These are phyloP conservation scores for Eupithecia inturbata DNA, from an alignment of 2,888 invertebrate species.

Conservation along the genomic window DNA sequence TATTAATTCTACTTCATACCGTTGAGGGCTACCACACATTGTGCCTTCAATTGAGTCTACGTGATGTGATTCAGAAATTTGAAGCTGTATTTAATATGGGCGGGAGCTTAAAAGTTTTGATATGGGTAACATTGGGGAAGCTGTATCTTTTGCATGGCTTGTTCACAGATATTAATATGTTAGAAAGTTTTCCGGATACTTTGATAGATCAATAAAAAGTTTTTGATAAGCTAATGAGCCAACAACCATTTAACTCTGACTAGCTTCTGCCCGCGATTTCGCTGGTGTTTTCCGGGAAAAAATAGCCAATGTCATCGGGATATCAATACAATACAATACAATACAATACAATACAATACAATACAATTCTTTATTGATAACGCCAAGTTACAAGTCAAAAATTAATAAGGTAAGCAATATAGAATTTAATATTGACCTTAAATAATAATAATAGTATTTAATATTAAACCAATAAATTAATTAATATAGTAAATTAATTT, in stretches of 20 bases:
- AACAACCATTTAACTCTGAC: background rate
- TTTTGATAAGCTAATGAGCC: background rate
- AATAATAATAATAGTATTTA: too few species aligned
- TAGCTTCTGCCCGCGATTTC: too few species aligned
- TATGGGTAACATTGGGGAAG: slow-evolving; percentile 2
- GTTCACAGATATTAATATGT: background rate
- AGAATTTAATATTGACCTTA: too few species aligned
- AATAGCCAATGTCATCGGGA: too few species aligned
- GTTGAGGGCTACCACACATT: slow-evolving; percentile 44
- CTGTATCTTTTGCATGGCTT: slow-evolving; percentile 2
- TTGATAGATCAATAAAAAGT: background rate
- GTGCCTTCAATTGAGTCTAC: slow-evolving; percentile 33
- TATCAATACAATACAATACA: too few species aligned
- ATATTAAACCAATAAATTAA: too few species aligned
- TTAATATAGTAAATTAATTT: too few species aligned
- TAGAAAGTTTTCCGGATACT: background rate
- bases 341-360: too few species aligned
- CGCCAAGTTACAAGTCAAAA: too few species aligned
- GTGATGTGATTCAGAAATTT: slow-evolving; percentile 32
- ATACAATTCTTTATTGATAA: too few species aligned
- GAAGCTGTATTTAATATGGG: slow-evolving; percentile 18
- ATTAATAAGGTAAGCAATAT: too few species aligned
- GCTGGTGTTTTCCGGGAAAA: too few species aligned
- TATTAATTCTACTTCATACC: slow-evolving; percentile 24
- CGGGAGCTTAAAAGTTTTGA: slow-evolving; percentile 18